Base-by-base conservation (phyloP, 2,113 vertebrate species). In the Chitala chitala region DNA sequence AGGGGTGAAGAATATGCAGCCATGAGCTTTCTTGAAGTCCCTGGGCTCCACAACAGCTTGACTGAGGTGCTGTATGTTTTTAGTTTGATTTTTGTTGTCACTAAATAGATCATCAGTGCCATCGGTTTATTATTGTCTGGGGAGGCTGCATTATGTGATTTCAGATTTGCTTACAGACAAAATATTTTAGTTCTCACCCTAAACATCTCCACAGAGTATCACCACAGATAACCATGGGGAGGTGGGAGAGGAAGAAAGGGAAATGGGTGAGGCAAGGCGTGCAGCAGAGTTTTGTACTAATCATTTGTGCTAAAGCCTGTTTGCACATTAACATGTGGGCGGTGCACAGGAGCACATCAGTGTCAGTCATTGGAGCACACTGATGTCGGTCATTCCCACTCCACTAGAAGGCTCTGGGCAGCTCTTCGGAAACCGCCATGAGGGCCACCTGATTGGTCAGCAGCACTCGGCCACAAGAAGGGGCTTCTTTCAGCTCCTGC, bases 21-120 rank as follows among this genome's bases (percentile, higher is more conserved):
- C n/a, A n/a, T n/a, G n/a, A n/a, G n/a, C n/a, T n/a, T 2, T 22
- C 51, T 12, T 10, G 13, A 1, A 9, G 20, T 20, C 44, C 5
- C 10, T 68, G 64, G n/a, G n/a, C n/a, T n/a, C n/a, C 13, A n/a
- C 63, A 66, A 15, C 63, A 66, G 64, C 40, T 68, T 26, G 24
- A 68, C 29, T 42, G 15, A 66, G 64, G 38, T 66, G 64, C 64
- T n/a, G 38, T n/a, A 66, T 38, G 38, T 68, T 26, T n/a, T 68
- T 12, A 13, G n/a, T 46, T 29, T n/a, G 24, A 46, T n/a, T 68
- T 46, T 26, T 68, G 24, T 48, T 46, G 42, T 4, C 22, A 12
- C 46, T 4, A n/a, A 46, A 29, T 66, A 22, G 48, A 20, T 51
- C 12, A 5, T 8, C 10, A 68, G 64, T 10, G n/a, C 64, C 64